phyloP scores from a whole-genome alignment of 2,113 vertebrate species.

The Pteropus alecto region DNA sequence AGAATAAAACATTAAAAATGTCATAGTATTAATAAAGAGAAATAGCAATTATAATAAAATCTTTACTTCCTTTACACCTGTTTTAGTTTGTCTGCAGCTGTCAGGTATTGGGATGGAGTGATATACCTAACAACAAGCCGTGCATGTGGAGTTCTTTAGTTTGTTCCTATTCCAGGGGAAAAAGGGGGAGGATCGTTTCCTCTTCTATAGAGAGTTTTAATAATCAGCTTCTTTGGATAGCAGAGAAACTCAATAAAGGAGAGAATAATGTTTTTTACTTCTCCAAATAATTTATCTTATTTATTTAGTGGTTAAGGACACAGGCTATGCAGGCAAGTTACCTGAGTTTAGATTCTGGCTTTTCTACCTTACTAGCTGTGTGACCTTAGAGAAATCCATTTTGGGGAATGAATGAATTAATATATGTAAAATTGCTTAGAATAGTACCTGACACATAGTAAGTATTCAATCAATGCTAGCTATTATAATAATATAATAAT shows the following conservation, averaged over 20 bases:
- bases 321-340: not conserved
- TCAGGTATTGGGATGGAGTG: not conserved
- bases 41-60: not conserved
- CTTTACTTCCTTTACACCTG: not conserved
- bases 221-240: not conserved
- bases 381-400: not conserved
- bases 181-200: not conserved
- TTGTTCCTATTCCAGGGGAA: not conserved
- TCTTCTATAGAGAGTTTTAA: not conserved
- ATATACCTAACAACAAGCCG: not conserved
- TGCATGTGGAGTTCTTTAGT: not conserved
- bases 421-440: not conserved
- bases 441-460: not conserved
- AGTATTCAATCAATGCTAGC: not conserved
- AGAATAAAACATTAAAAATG: not conserved
- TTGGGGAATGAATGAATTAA: slow-evolving; percentile 3
- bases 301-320: not conserved
- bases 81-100: not conserved
- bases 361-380: not conserved
- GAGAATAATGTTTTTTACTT: not conserved
- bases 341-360: not conserved
- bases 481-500: not conserved
- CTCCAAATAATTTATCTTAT: not conserved
- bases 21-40: not conserved
- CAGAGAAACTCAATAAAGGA: not conserved